A percentile compares a stretch with the other conserved stretches of the same genome.
Conservation (phyloP, 2,797 vertebrate species). For the Allobates femoralis region DNA sequence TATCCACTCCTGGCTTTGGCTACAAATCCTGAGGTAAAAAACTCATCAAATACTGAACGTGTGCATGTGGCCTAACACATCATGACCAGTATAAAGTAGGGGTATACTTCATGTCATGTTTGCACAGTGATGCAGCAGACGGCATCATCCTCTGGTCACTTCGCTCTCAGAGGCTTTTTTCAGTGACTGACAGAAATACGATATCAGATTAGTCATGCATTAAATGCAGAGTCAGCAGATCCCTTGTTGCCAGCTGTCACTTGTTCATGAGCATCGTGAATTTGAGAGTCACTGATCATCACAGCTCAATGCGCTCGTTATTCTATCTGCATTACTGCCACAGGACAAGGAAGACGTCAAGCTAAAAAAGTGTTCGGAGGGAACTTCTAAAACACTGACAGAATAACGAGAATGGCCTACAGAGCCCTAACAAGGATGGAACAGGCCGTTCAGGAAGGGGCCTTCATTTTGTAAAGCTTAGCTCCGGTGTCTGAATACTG, state of each 20-base stretch:
- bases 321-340: not conserved
- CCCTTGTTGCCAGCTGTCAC: slow-evolving; percentile 11
- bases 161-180: not conserved
- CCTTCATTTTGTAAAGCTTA: not conserved
- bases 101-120: not conserved
- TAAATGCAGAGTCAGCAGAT: slow-evolving; percentile 8
- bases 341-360: not conserved
- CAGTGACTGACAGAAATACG: slow-evolving; percentile 22
- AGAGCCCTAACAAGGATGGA: not conserved
- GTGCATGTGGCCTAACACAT: no score
- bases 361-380: not conserved
- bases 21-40: no score
- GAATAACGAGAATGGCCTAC: not conserved
- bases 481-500: not conserved
- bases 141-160: not conserved
- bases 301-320: slow-evolving; percentile 2
- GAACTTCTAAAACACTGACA: not conserved
- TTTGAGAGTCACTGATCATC: slow-evolving; percentile 6
- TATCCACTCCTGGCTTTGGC: no score
- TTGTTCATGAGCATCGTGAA: not conserved
- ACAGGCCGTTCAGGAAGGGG: not conserved
- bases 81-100: not conserved
- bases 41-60: no score
- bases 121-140: not conserved
- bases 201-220: slow-evolving; percentile 28